Base-by-base conservation (phyloP, 2,113 vertebrate genomes). In the Eulacestoma nigropectus region DNA sequence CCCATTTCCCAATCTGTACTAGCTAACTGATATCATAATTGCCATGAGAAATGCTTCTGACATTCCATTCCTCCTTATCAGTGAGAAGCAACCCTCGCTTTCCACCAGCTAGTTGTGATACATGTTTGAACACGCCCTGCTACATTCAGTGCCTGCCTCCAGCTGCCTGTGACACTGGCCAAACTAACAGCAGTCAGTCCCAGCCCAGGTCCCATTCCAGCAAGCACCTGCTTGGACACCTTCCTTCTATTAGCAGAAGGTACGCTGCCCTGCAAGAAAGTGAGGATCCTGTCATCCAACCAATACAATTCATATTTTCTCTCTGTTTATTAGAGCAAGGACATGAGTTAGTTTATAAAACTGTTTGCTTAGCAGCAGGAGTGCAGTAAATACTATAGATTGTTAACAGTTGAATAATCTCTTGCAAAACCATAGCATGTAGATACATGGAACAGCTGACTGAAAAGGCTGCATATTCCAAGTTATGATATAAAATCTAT, bases 111-210 rank as follows among this genome's bases (percentile, higher is more conserved):
- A 7, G 49, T 2, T 74, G 67, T 29, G 44, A 57, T 32, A 21
- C 0, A 0, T 53, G 29, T 77, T 80, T 70, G 56, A 47, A 33
- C 27, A 9, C 5, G 16, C 29, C 25, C 4, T 0, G 1, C 10
- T 16, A 11, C 1, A 0, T 37, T 69, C 59, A 33, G 41, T 41
- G n/a, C 46, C 63, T 62, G 20, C 30, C 16, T 64, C 17, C 4
- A 5, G 44, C 64, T 84, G 41, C 52, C 23, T 73, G 1, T 52
- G 57, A 25, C 65, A 7, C 56, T 56, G 64, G 13, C n/a, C 26
- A 72, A 32, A 56, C 26, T 15, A 26, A 22, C 7, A 79, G 65
- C 70, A 76, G 26, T n/a, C 27, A 10, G 37, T 77, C 39, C 57
- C 39, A 70, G 44, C 27, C 7, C n/a, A 49, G 30, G 22, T 8